Base-by-base conservation (phyloP, 2,888 invertebrate genomes). In the Lymantria dispar region DNA sequence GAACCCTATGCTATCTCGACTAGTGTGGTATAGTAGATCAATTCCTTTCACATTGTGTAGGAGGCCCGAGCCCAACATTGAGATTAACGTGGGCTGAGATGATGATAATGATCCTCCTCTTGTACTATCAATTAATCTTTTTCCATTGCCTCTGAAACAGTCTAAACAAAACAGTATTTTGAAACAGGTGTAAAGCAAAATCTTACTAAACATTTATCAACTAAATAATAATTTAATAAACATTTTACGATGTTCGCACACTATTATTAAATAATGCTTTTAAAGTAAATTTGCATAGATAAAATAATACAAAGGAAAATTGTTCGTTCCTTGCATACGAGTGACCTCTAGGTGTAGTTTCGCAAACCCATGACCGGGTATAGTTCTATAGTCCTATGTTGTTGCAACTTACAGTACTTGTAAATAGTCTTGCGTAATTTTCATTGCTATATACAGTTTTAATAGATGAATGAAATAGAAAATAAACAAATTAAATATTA, bases 281-380 rank as follows among this genome's bases (percentile, higher is more conserved):
- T 42, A 22, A 42, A 22, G 42, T 29, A 54, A 50, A 74, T 76
- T 75, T 70, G 62, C 75, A 72, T 73, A 71, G 72, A 73, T 74
- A 75, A 70, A 70, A 64, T 69, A 68, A 70, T 70, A 74, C 72
- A 76, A 76, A 75, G 76, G 71, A 70, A 73, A 74, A 76, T 70
- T 69, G 74, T 66, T 63, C 62, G 73, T 72, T 70, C 71, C 51
- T 68, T 70, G 64, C 74, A 72, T 76, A 51, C 60, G 42, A 54
- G 54, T 79, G 78, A 81, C 81, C 80, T 80, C 74, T 71, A 67
- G 61, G 58, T 59, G 60, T 62, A 58, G 68, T 82, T 80, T 80
- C 80, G 80, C 76, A 82, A 82, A 72, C 59, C 70, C 68, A 68
- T 70, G 63, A 71, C 53, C 65, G 63, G 65, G 70, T 65, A 71